Percentiles rank a stretch among this genome's conserved stretches.
Conservation (phyloP, 92 coral and sea anemone genomes). For the Phenganax marumi region DNA sequence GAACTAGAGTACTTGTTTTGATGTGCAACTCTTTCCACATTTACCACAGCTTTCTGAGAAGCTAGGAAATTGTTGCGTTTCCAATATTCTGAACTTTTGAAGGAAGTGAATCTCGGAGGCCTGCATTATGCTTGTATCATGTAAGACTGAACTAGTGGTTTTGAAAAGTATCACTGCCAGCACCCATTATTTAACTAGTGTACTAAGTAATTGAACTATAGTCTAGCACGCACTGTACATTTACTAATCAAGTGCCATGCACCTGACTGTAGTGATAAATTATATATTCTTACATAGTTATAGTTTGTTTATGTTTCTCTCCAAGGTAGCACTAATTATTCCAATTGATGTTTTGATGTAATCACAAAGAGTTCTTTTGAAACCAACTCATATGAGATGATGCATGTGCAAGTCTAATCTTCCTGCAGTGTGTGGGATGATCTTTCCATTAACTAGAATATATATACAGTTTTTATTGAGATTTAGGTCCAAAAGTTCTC, state of each 20-base stretch:
- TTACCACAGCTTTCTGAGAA: background rate
- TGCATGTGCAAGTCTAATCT: conserved; percentile 3
- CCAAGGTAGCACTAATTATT: conserved; percentile 3
- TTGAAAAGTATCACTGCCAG: no score
- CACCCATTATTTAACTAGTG: no score
- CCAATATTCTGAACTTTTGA: background rate
- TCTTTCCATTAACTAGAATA: background rate
- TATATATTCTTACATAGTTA: no score
- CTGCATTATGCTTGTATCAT: no score
- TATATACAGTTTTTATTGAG: no score
- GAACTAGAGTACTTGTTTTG: background rate
- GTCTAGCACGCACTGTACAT: no score
- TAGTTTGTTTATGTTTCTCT: background rate
- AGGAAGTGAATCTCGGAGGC: no score
- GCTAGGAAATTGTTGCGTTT: background rate
- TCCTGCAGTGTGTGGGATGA: conserved; percentile 10
- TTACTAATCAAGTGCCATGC: no score
- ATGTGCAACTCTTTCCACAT: background rate
- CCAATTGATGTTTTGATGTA: background rate
- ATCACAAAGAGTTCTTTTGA: conserved; percentile 8
- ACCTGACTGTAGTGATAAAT: no score
- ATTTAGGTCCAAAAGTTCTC: no score
- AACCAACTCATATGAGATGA: background rate
- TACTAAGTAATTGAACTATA: no score
- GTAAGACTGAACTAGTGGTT: no score